Base-by-base conservation (phyloP, 2,113 vertebrate species). In the Silurus asotus region DNA sequence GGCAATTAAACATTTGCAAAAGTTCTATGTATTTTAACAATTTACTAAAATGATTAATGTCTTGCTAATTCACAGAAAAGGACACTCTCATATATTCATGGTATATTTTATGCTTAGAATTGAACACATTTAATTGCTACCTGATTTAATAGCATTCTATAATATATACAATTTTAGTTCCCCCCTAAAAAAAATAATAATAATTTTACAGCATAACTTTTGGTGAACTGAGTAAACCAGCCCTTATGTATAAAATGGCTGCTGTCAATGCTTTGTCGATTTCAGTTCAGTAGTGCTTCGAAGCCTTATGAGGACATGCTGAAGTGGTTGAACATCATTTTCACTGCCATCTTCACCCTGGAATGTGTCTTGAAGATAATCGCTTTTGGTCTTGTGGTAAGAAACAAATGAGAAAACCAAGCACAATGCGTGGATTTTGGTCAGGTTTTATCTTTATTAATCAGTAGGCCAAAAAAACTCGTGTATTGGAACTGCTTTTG, bases 331-430 rank as follows among this genome's bases (percentile, higher is more conserved):
- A 99, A 99, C 91, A 96, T 99, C 83, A 92, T 98, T 87, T 99
- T 99, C 92, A 99, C 98, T 0, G 96, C 97, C 69, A 96, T 99
- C 93, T 99, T 99, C 94, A 99, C 97, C 1, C 93, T 99, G 93
- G 98, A 99, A 88, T 99, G 98, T 86, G 94, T 97, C 90, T 94
- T 99, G 92, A 99, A 99, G 95, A 96, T 99, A 92, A 96, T 99
- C 81, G 98, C 98, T 90, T 99, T 99, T 82, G 98, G 97, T 86
- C 96, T 96, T 51, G 94, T 99, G 96, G 98, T 99, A 94, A 75
- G 97, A 93, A 86, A 45, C 62, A 49, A 23, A 25, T 2, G 0
- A 6, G 25, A 51, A 56, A 25, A 69, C 23, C 13, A 2, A 62
- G 37, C 7, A 72, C 37, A 78, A 19, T 23, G 0, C 23, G 14